A percentile compares a stretch with the other conserved stretches of the same genome.
phyloP scores from a whole-genome alignment of 1,140 invertebrate genomes.

The Papilio polyxenes region DNA sequence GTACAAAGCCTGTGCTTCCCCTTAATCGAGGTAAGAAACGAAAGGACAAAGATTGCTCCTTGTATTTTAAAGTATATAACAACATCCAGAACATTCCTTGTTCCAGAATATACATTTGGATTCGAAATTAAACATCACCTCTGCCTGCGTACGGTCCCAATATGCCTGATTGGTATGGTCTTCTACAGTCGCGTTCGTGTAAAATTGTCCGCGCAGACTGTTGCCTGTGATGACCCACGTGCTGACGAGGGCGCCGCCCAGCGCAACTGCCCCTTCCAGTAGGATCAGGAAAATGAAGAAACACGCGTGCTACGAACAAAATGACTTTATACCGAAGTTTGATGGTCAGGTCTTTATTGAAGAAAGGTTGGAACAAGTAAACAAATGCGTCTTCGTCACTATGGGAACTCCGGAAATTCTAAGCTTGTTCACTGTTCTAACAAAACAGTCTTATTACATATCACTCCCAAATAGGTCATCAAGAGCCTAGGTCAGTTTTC shows the following conservation, averaged over 20 bases:
- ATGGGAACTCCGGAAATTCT: no score
- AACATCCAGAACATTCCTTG: not conserved
- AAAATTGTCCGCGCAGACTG: slow-evolving; percentile 66
- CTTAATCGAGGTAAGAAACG: no score
- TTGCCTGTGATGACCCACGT: slow-evolving; percentile 62
- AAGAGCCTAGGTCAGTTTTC: no score
- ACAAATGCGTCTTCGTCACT: no score
- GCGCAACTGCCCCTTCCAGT: slow-evolving; percentile 64
- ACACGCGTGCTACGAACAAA: slow-evolving; percentile 60
- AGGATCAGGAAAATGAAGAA: slow-evolving; percentile 74
- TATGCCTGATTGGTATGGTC: slow-evolving; percentile 54
- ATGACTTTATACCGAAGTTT: not conserved
- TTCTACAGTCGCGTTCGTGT: slow-evolving; percentile 63
- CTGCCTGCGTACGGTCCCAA: slow-evolving; percentile 68
- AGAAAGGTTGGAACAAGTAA: no score
- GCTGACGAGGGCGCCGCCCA: slow-evolving; percentile 66
- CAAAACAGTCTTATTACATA: no score
- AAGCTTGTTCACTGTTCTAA: no score
- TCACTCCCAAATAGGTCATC: no score
- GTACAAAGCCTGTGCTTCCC: no score
- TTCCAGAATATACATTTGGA: not conserved
- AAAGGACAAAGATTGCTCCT: no score
- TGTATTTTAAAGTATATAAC: no score
- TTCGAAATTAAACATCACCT: slow-evolving; percentile 49
- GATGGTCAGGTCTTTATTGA: no score